Base-by-base conservation (phyloP, 2,888 invertebrate genomes). In the Drosophila tripunctata region DNA sequence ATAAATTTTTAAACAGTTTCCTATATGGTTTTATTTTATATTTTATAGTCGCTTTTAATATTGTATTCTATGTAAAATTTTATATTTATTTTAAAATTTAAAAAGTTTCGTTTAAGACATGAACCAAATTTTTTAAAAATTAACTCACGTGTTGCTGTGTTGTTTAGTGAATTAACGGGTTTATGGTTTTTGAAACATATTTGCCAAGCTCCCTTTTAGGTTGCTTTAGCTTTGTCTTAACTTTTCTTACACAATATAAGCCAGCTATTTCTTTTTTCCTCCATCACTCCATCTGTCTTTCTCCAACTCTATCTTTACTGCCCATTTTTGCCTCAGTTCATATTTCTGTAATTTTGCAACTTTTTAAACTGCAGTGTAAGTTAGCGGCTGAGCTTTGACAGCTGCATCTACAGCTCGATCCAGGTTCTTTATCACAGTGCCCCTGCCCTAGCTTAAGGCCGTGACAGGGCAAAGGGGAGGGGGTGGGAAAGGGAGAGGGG, bases 301-400 rank as follows among this genome's bases (percentile, higher is more conserved):
- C 8, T 1, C 4, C n/a, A n/a, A 0, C 15, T 17, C 30, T 10
- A 2, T 0, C 17, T 36, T 4, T 24, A 6, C 10, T 21, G 31
- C 31, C 31, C 41, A 41, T 24, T 14, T 12, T 27, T 44, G 0
- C 7, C n/a, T 43, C 17, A 47, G 58, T 31, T 45, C 33, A 71
- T 47, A 56, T 67, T 41, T 48, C 60, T 69, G 63, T 62, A 52
- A 58, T 73, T 64, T 67, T 63, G 62, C 24, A 85, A 73, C 41
- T 80, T 79, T 73, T 56, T 17, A 27, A 65, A 64, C 55, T 69
- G 75, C 65, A 65, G 27, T 65, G 63, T 45, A 78, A 78, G 51
- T 83, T 74, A 62, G 67, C 68, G 77, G 64, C 76, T 75, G 78
- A 63, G 65, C 80, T 81, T 86, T 81, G 86, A 81, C 80, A 81